Evolutionary conservation across 2,888 invertebrate species (phyloP).

Genomic region (Tiliacea citrago): DNA sequence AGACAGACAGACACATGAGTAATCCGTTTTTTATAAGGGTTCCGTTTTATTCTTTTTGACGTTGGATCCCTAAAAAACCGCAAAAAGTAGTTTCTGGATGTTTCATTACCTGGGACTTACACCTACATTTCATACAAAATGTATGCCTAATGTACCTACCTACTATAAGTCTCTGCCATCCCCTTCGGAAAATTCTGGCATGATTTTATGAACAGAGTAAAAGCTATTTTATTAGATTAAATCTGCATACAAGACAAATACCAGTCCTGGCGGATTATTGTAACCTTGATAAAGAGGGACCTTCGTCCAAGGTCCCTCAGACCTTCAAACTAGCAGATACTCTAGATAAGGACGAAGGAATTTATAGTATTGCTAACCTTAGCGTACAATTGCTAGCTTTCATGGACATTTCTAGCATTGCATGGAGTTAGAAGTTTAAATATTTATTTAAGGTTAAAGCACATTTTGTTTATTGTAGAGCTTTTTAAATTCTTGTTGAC

Average conservation of each 20-base stretch:
- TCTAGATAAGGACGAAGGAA: conserved; percentile 46
- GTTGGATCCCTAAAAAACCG: neutral
- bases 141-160: neutral
- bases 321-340: conserved; percentile 55
- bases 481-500: too few species aligned
- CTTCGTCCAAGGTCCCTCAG: conserved; percentile 50
- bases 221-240: conserved; percentile 7
- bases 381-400: conserved; percentile 28
- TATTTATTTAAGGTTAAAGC: neutral
- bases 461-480: too few species aligned
- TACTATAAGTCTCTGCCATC: neutral
- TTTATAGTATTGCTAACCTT: conserved; percentile 53
- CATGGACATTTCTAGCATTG: conserved; percentile 19
- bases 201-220: neutral
- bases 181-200: neutral
- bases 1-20: too few species aligned
- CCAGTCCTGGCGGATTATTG: conserved; percentile 18
- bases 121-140: neutral
- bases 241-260: conserved; percentile 43
- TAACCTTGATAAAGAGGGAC: conserved; percentile 49
- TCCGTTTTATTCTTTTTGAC: too few species aligned
- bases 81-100: neutral
- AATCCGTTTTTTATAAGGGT: too few species aligned
- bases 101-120: neutral
- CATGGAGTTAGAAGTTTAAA: neutral